phyloP scores from a whole-genome alignment of 1,140 invertebrate genomes.

The Lasioglossum albipes region DNA sequence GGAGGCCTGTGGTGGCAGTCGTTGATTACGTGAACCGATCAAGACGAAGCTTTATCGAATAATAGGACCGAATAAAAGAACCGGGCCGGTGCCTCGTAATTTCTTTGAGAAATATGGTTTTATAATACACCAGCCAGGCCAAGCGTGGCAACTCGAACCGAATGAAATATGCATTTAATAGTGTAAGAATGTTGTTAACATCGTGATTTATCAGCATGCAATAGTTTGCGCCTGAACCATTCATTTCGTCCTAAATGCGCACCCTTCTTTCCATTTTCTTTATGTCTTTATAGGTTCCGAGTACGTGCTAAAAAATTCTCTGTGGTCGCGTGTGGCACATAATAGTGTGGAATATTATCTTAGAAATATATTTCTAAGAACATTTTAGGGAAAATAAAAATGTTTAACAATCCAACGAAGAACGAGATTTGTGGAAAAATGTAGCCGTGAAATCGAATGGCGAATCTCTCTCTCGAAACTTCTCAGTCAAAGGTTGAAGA shows the following conservation, averaged over 20 bases:
- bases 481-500: background rate
- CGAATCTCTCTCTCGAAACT: background rate
- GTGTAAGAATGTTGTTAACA: constrained; percentile 10
- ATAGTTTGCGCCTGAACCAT: background rate
- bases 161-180: constrained; percentile 5
- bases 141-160: background rate
- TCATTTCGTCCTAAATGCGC: background rate
- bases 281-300: background rate
- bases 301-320: too few species aligned
- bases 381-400: too few species aligned
- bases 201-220: constrained; percentile 4
- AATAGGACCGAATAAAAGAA: background rate
- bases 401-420: too few species aligned
- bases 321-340: too few species aligned
- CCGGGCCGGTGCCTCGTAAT: constrained; percentile 25
- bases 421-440: too few species aligned
- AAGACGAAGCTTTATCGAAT: constrained; percentile 19
- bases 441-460: too few species aligned
- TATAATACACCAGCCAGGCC: background rate
- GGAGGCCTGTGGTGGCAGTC: background rate
- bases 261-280: background rate
- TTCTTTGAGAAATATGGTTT: constrained; percentile 5
- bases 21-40: constrained; percentile 32
- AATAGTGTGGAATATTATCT: too few species aligned
- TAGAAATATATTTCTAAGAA: too few species aligned